Conservation (phyloP, 2,797 vertebrate genomes). For the Jordanella pulchra region DNA sequence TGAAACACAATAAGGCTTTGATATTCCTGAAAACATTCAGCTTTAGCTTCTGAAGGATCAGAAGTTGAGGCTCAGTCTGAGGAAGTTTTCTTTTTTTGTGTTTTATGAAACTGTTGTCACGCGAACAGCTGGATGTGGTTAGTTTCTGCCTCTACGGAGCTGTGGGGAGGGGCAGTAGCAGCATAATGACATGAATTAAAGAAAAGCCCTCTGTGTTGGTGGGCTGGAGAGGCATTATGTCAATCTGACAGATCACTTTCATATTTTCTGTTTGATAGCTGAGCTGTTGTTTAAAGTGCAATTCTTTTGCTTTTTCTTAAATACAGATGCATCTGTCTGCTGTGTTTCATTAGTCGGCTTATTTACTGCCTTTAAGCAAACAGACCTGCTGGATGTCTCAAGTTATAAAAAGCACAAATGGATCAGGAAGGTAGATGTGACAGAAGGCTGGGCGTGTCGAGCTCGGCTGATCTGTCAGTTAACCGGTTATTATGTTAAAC, state of each 20-base stretch:
- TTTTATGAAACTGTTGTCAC: constrained; percentile 39
- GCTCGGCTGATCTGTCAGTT: constrained; percentile 30
- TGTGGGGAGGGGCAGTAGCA: constrained; percentile 38
- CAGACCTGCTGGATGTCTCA: neutral
- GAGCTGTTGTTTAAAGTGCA: too few species aligned
- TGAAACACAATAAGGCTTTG: neutral
- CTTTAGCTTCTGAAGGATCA: neutral
- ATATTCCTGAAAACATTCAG: neutral
- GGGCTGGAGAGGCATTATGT: neutral
- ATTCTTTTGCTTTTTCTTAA: neutral
- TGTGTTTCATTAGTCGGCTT: constrained; percentile 1
- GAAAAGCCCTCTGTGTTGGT: neutral
- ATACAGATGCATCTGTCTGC: neutral
- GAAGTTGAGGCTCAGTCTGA: neutral
- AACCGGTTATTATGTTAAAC: neutral
- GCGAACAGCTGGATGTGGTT: constrained; percentile 28
- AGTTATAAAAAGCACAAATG: constrained; percentile 13
- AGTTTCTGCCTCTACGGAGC: constrained; percentile 2
- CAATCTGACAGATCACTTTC: too few species aligned
- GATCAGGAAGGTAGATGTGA: constrained; percentile 13
- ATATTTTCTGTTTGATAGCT: too few species aligned
- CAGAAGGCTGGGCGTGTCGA: constrained; percentile 9
- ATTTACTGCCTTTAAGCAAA: constrained; percentile 6
- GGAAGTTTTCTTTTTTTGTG: constrained; percentile 29
- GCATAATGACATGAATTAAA: constrained; percentile 32